Conservation (phyloP, 2,888 invertebrate genomes). For the Cerastis leucographa region DNA sequence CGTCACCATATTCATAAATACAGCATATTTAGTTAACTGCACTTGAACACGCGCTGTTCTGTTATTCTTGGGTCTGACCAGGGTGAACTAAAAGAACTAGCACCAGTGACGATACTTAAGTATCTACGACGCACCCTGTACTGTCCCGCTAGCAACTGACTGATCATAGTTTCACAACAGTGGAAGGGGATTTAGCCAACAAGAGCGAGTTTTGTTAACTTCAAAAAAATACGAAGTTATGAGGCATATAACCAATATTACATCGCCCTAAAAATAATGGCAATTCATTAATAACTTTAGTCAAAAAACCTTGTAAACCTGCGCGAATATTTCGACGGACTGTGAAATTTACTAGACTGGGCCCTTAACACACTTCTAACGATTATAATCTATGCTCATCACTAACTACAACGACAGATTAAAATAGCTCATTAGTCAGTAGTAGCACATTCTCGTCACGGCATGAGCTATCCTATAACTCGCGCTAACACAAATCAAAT, state of each 20-base stretch:
- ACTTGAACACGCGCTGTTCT: conserved; percentile 4
- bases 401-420: background rate
- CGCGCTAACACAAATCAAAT: background rate
- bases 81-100: background rate
- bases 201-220: too few species aligned
- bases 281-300: too few species aligned
- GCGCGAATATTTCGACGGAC: too few species aligned
- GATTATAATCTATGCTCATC: background rate
- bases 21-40: conserved; percentile 15
- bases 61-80: background rate
- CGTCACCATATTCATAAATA: too few species aligned
- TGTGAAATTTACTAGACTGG: too few species aligned
- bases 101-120: background rate
- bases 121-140: background rate
- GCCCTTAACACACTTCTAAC: background rate
- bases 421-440: too few species aligned
- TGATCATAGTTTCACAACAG: background rate
- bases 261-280: too few species aligned
- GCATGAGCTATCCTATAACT: background rate
- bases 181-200: background rate
- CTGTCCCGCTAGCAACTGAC: background rate
- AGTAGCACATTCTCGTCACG: too few species aligned
- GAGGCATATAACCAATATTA: too few species aligned
- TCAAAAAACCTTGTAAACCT: too few species aligned
- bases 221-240: too few species aligned